These are phyloP conservation scores for Polydrusus tereticollis DNA, from an alignment of 2,888 invertebrate genomes.

Conservation along the genomic window DNA sequence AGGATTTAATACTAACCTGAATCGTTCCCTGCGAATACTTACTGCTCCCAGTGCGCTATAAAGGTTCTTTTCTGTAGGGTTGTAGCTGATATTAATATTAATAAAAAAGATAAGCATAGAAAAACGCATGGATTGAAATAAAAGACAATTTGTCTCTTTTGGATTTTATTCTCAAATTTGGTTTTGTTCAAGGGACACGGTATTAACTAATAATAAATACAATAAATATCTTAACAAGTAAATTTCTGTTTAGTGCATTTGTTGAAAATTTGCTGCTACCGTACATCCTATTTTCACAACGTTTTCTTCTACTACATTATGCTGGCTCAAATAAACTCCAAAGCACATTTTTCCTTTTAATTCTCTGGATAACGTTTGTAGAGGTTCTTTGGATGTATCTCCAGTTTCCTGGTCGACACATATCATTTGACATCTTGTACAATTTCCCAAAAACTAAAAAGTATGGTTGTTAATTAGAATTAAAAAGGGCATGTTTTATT, in stretches of 20 bases:
- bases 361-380: conserved; percentile 80
- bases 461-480: conserved; percentile 72
- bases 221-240: too few relatives aligned
- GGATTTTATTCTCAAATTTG: too few relatives aligned
- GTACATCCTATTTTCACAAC: conserved; percentile 16
- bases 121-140: too few relatives aligned
- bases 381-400: conserved; percentile 81
- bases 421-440: conserved; percentile 95
- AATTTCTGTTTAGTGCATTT: neutral
- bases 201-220: too few relatives aligned
- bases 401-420: conserved; percentile 92
- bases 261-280: conserved; percentile 12
- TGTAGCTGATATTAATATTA: too few relatives aligned
- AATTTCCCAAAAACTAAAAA: conserved; percentile 80
- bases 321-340: conserved; percentile 78
- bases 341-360: conserved; percentile 83
- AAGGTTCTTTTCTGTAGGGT: too few relatives aligned
- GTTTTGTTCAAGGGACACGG: too few relatives aligned
- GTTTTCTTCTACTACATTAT: neutral
- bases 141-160: too few relatives aligned
- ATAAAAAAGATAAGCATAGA: too few relatives aligned
- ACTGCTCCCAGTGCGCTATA: too few relatives aligned
- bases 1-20: too few relatives aligned
- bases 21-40: too few relatives aligned
- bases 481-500: conserved; percentile 58